Conservation (phyloP, 2,888 invertebrate species). For the Conops quadrifasciatus region DNA sequence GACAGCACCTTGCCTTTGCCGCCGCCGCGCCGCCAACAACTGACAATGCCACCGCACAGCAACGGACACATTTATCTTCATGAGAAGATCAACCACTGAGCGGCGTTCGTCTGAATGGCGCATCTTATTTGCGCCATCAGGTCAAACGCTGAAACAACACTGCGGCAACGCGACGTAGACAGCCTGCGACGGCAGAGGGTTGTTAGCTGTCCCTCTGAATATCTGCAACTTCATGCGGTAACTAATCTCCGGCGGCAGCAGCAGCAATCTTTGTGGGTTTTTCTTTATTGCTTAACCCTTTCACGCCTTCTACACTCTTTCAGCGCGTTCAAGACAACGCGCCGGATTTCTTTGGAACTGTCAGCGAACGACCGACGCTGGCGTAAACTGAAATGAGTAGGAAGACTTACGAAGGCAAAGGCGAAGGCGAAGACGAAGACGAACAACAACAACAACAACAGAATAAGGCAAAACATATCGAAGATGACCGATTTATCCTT, state of each 20-base stretch:
- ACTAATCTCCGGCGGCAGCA: too few species aligned
- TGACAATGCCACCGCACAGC: slow-evolving; percentile 12
- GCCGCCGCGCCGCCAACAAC: background rate
- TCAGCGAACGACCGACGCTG: background rate
- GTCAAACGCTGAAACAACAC: background rate
- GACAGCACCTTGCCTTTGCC: background rate
- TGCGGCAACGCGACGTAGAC: background rate
- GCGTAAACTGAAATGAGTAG: background rate
- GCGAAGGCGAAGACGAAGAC: background rate
- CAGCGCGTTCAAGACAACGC: too few species aligned
- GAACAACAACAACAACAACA: background rate
- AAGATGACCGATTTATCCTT: slow-evolving; percentile 53
- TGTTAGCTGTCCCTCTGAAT: too few species aligned
- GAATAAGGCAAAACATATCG: slow-evolving; percentile 38
- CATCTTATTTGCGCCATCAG: too few species aligned
- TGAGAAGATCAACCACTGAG: slow-evolving; percentile 25
- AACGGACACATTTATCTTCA: slow-evolving; percentile 27
- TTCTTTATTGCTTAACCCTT: background rate
- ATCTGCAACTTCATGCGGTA: too few species aligned
- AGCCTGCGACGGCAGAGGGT: too few species aligned
- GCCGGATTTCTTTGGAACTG: background rate
- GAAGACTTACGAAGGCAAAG: background rate
- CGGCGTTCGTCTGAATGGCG: background rate
- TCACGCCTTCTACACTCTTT: background rate
- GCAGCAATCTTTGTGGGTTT: slow-evolving; percentile 15